Base-by-base conservation (phyloP, 2,113 vertebrate genomes). In the Pipra filicauda region DNA sequence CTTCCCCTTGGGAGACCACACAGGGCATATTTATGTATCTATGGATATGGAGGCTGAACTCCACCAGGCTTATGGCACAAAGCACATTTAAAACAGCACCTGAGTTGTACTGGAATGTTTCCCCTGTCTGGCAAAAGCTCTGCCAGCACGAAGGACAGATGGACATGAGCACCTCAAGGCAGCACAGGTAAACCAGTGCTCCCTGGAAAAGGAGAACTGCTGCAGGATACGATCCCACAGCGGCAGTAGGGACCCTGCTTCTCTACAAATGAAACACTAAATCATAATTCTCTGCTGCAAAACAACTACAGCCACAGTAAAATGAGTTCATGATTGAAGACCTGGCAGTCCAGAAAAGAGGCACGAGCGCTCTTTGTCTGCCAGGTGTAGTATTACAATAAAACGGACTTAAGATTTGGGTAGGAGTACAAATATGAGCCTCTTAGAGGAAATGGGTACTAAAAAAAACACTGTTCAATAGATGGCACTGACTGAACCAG, bases 1-100 rank as follows among this genome's bases (percentile, higher is more conserved):
- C 69, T 94, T 92, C 59, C 88, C 80, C 83, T 28, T 67, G 92
- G 94, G 88, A 92, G 94, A 94, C 88, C 92, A 92, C 95, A 93
- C 86, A 88, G 83, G 70, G 78, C 95, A 92, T 88, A 93, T 85
- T 90, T 90, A 93, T 79, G 41, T 74, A 88, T 77, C 79, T 67
- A 26, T 62, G 75, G 88, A 85, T 79, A 49, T 28, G 41, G 58
- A 89, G n/a, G 74, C 74, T 67, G 88, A 96, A 75, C 66, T 46
- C 65, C 41, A 0, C 41, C 58, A 23, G 78, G 77, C 35, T 75
- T 52, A 82, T 0, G 27, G 79, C 66, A 88, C 58, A 35, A 65
- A 82, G 52, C 0, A 0, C 48, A n/a, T 73, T 66, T 57, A 41
- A 72, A 95, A 64, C 58, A 90, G 54, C 62, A 83, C 62, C 66